Percentiles rank a stretch among this genome's conserved stretches.
phyloP scores from a whole-genome alignment of 2,888 invertebrate species.

The Chloroclysta siterata region DNA sequence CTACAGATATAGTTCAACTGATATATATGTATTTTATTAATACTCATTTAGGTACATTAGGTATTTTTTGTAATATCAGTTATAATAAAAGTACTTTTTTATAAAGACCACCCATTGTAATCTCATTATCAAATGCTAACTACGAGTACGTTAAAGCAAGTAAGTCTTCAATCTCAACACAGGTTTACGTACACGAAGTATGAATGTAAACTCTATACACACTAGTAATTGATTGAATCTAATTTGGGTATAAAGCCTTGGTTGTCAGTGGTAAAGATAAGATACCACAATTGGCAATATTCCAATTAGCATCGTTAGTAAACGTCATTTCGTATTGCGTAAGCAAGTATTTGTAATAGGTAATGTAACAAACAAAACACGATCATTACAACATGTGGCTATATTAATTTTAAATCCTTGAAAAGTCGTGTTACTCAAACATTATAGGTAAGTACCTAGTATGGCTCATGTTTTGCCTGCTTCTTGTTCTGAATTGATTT shows the following conservation, averaged over 20 bases:
- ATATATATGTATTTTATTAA: too few species aligned
- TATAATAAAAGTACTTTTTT: too few species aligned
- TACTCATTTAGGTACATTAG: too few species aligned
- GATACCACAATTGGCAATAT: conserved; percentile 42
- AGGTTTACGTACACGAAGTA: not conserved
- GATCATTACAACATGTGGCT: conserved; percentile 21
- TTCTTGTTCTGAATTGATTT: too few species aligned
- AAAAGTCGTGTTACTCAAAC: too few species aligned
- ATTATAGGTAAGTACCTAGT: too few species aligned
- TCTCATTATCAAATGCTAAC: too few species aligned
- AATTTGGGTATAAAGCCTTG: conserved; percentile 32
- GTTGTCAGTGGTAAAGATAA: conserved; percentile 35
- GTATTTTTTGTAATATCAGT: too few species aligned
- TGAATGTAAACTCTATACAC: not conserved
- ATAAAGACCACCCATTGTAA: too few species aligned
- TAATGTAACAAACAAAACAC: conserved; percentile 35
- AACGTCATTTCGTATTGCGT: conserved; percentile 34
- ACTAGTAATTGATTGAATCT: conserved; percentile 28
- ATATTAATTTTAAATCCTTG: not conserved
- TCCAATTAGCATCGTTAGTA: conserved; percentile 46
- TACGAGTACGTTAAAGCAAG: too few species aligned
- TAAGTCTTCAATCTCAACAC: not conserved
- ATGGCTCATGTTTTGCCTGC: too few species aligned
- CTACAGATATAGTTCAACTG: too few species aligned
- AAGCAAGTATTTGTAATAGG: conserved; percentile 28